Base-by-base conservation (phyloP, 2,888 invertebrate genomes). In the Dermolepida albohirtum region DNA sequence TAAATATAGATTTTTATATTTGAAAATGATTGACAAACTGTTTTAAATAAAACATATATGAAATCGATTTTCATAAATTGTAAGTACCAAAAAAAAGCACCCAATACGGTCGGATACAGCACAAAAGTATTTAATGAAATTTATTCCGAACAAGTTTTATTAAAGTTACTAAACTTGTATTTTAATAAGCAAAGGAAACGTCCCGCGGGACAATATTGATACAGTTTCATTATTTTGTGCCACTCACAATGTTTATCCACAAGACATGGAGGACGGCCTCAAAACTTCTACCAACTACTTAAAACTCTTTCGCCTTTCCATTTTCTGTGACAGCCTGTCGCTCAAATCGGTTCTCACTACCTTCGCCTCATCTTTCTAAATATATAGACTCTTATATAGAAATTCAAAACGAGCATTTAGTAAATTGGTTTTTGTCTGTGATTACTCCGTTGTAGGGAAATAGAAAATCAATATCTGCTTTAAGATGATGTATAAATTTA, bases 301-400 rank as follows among this genome's bases (percentile, higher is more conserved):
- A 83, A 83, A 83, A 83, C 82, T 82, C 82, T 82, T 82, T 82
- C 82, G 81, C 80, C 81, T 81, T 82, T 79, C 81, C 80, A 81
- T 81, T 81, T 79, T 78, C 77, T 76, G 78, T 83, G 83, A 83
- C 83, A 83, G 82, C 73, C 81, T 82, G 83, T 83, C 82, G 81
- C 82, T 81, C 80, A 81, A 81, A 78, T 78, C 79, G 78, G 34
- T 76, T 78, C 76, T 75, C 75, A 75, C 59, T 47, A 59, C 59
- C 59, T 59, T 22, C 57, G 41, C 73, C 67, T 67, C 66, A 66
- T 68, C 68, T 71, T 68, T 71, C 66, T 50, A 41, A 8, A 47
- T 17, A 17, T 50, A 49, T 63, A 51, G 78, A 78, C 77, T 79
- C 77, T 73, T 77, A 78, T 78, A 78, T 75, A 74, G 76, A 79